Conservation (phyloP, 2,113 vertebrate species). For the Pterocles gutturalis region DNA sequence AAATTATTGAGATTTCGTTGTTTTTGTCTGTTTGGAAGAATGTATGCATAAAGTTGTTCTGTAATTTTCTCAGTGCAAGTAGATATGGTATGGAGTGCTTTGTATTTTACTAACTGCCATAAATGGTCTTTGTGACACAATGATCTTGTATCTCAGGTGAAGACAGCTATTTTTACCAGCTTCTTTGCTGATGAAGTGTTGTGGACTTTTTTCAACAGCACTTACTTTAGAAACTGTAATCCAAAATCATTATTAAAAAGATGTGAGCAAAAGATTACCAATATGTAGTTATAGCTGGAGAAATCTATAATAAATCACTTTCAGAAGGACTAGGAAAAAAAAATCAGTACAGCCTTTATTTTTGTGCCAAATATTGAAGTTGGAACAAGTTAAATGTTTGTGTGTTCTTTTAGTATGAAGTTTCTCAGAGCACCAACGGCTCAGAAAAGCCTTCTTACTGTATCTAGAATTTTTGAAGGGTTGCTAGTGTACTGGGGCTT, state of each 20-base stretch:
- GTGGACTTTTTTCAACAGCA: not conserved
- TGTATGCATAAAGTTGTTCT: not conserved
- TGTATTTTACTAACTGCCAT: not conserved
- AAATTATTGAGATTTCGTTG: not conserved
- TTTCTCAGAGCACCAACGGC: not conserved
- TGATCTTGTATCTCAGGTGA: rapidly evolving
- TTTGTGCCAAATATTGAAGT: not conserved
- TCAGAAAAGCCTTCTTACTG: not conserved
- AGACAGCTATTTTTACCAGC: not conserved
- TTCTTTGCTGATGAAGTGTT: not conserved
- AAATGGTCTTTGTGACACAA: not conserved
- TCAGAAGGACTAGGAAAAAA: not conserved
- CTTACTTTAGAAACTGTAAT: not conserved
- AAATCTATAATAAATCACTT: not conserved
- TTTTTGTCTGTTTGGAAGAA: not conserved
- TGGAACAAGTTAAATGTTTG: not conserved
- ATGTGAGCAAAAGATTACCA: not conserved
- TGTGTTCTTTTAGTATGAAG: not conserved
- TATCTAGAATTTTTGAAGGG: not conserved
- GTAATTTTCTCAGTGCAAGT: not conserved
- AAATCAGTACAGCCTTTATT: not conserved
- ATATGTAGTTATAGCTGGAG: not conserved
- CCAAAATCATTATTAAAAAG: not conserved
- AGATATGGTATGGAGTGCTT: not conserved
- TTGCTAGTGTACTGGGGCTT: not conserved